These are phyloP conservation scores for Heteromyza rotundicornis DNA, from an alignment of 2,888 invertebrate species.

Conservation along the genomic window DNA sequence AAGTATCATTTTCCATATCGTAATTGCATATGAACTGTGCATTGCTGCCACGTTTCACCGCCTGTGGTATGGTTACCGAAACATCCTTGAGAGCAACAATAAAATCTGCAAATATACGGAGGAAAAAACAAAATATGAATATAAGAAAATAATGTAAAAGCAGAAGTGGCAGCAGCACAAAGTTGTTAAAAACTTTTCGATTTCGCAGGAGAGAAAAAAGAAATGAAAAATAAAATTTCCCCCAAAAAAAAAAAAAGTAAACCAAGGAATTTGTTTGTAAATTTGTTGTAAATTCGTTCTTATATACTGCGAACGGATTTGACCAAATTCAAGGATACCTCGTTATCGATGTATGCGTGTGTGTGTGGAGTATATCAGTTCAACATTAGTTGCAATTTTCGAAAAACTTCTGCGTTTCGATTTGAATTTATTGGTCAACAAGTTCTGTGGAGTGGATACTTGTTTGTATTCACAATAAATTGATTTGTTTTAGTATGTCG, in stretches of 20 bases:
- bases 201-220: not conserved
- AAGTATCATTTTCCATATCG: conserved; percentile 78
- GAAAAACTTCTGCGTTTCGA: too few species aligned
- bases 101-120: conserved; percentile 49
- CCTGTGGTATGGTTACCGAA: conserved; percentile 71
- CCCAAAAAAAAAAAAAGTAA: not conserved
- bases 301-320: not conserved
- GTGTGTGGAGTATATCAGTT: not conserved
- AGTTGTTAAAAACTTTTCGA: conserved; percentile 1
- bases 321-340: not conserved
- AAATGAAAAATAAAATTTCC: not conserved
- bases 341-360: not conserved
- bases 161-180: too few species aligned
- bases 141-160: too few species aligned
- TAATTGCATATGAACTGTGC: conserved; percentile 76
- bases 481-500: too few species aligned
- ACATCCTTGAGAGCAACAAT: conserved; percentile 68
- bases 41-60: conserved; percentile 71
- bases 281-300: not conserved
- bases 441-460: too few species aligned
- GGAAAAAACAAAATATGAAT: not conserved
- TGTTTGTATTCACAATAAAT: too few species aligned
- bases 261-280: not conserved
- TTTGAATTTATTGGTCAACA: too few species aligned
- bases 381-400: not conserved